A percentile compares a stretch with the other conserved stretches of the same genome.
These are phyloP conservation scores for Zygothrica quintamaculata DNA, from an alignment of 2,888 invertebrate species.

Conservation along the genomic window DNA sequence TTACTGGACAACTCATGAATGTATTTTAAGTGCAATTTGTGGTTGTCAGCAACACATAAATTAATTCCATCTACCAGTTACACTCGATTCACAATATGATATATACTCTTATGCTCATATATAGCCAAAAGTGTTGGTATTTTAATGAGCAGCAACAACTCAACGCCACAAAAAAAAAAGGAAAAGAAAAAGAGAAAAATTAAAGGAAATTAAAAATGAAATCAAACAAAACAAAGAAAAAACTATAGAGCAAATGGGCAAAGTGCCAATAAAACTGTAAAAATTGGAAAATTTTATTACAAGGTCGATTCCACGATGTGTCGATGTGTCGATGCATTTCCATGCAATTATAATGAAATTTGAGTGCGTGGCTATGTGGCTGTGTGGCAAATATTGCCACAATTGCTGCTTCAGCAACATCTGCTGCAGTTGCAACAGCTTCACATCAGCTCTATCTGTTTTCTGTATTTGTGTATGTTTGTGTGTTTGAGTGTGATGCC, in stretches of 20 bases:
- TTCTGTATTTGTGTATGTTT: no score
- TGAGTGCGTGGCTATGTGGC: constrained; percentile 37
- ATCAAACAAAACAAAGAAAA: constrained; percentile 3
- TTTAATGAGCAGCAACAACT: constrained; percentile 57
- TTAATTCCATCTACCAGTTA: constrained; percentile 43
- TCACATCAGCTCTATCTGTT: no score
- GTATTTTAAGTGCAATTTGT: constrained; percentile 70
- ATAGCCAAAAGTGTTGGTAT: constrained; percentile 44
- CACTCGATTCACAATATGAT: constrained; percentile 20
- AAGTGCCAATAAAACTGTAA: constrained; percentile 17
- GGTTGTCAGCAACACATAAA: constrained; percentile 67
- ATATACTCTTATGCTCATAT: constrained; percentile 6
- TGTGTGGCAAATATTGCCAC: constrained; percentile 3
- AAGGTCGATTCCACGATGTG: constrained; percentile 40
- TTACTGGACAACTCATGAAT: constrained; percentile 12
- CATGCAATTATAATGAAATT: constrained; percentile 60
- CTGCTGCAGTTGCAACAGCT: constrained; percentile 2
- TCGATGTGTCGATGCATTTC: constrained; percentile 41
- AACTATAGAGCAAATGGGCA: constrained; percentile 12
- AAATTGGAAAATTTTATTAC: constrained; percentile 30
- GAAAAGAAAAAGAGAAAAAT: constrained; percentile 8
- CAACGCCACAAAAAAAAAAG: constrained; percentile 14
- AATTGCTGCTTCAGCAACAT: constrained; percentile 25
- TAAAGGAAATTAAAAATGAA: constrained; percentile 1
- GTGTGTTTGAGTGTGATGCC: constrained; percentile 22